These are phyloP conservation scores for Empidonax traillii DNA, from an alignment of 2,113 vertebrate species.

Conservation along the genomic window DNA sequence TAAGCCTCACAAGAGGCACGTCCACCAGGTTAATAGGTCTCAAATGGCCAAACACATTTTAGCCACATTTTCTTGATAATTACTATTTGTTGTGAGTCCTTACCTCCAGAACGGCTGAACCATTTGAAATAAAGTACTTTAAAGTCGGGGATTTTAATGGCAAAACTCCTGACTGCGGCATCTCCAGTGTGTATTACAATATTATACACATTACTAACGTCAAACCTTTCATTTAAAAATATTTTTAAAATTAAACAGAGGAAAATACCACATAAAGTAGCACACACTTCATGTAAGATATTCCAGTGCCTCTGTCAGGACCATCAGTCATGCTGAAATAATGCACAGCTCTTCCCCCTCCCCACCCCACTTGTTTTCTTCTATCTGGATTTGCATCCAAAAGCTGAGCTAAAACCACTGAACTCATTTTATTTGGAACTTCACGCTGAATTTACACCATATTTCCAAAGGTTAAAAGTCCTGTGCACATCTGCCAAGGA, in stretches of 20 bases:
- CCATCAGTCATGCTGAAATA: constrained; percentile 60
- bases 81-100: background rate
- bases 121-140: background rate
- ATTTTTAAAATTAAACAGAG: background rate
- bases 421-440: constrained; percentile 62
- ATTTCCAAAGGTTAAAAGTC: constrained; percentile 67
- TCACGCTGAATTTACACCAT: constrained; percentile 53
- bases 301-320: constrained; percentile 36
- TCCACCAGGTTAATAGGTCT: background rate
- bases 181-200: background rate
- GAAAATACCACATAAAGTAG: constrained; percentile 7
- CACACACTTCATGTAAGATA: constrained; percentile 4
- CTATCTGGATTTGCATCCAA: constrained; percentile 49
- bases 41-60: background rate
- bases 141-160: background rate
- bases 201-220: background rate
- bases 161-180: background rate
- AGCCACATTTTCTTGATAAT: background rate
- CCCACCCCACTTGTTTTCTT: background rate
- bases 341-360: constrained; percentile 15
- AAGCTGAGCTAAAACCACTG: constrained; percentile 63
- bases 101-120: background rate
- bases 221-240: constrained; percentile 30
- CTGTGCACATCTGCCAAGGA: constrained; percentile 48
- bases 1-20: background rate